Conservation (phyloP, 2,113 vertebrate species). For the Nycticryphes semicollaris region DNA sequence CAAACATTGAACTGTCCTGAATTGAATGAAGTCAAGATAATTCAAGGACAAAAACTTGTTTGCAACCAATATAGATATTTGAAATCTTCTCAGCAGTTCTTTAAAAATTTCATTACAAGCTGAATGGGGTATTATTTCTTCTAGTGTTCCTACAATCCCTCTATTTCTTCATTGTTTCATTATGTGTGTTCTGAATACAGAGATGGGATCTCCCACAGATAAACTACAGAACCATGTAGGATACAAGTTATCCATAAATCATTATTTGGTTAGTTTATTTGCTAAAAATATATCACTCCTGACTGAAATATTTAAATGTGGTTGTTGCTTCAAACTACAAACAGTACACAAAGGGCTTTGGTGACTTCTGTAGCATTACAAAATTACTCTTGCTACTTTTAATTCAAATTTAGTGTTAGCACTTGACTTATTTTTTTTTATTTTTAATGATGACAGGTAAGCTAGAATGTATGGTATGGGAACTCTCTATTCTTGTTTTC, state of each 20-base stretch:
- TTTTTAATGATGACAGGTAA: background rate
- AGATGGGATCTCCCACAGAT: background rate
- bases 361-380: background rate
- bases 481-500: background rate
- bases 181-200: background rate
- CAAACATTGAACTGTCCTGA: background rate
- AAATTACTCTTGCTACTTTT: background rate
- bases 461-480: background rate
- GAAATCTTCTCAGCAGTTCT: background rate
- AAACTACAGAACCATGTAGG: background rate
- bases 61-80: background rate
- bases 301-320: background rate
- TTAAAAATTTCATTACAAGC: conserved; percentile 18
- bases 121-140: background rate
- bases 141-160: background rate
- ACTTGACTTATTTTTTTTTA: background rate
- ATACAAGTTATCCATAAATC: background rate
- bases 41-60: conserved; percentile 38
- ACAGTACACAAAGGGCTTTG: accelerated
- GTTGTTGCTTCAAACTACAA: background rate
- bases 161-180: background rate
- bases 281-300: background rate
- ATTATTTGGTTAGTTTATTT: background rate
- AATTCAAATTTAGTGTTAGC: background rate
- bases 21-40: conserved; percentile 5